Evolutionary conservation across 2,113 vertebrate genomes (phyloP), one percentile per base, ranked within the genome.

Genomic region (Gobiocypris rarus): DNA sequence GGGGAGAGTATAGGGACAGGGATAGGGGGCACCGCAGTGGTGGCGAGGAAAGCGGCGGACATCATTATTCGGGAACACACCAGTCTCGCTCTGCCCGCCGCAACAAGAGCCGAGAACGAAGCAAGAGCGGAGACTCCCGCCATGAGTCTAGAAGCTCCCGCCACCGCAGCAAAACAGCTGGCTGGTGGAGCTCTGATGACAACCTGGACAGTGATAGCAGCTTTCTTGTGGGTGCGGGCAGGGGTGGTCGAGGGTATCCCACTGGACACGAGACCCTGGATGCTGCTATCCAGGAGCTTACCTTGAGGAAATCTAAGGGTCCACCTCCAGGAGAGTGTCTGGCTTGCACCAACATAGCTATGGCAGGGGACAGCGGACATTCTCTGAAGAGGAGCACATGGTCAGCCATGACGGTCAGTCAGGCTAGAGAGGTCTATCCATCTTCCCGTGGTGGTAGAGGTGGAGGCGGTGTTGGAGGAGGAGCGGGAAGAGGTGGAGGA

Each of bases 171-270:
- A 95, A 96, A 92, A 94, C 96, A 11, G 93, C 97, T 22, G 98
- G 98, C 87, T 99, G 98, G 98, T 99, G 98, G 98, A 99, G 98
- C 92, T 99, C 98, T 0, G 98, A 99, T 0, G 98, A 99, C 92
- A 99, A 99, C 93, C 91, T 99, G 93, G 98, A 99, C 93, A 99
- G 98, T 9, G 98, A 99, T 89, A 99, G 97, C 83, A 97, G 98
- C 93, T 98, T 96, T 91, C 93, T 98, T 90, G 96, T 96, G 90
- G 94, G 95, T 0, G 92, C 88, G 2, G 92, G 88, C 28, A 90
- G 52, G 48, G 52, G 86, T 9, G 86, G 74, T 88, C 94, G 86
- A 73, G 87, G 86, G 22, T 92, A 95, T 92, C 56, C 96, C 89
- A 94, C 93, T 81, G 97, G 97, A 7, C 92, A 97, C 48, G 98